These are phyloP conservation scores for Nothobranchius kuhntae DNA, from an alignment of 2,113 vertebrate genomes.

Conservation along the genomic window DNA sequence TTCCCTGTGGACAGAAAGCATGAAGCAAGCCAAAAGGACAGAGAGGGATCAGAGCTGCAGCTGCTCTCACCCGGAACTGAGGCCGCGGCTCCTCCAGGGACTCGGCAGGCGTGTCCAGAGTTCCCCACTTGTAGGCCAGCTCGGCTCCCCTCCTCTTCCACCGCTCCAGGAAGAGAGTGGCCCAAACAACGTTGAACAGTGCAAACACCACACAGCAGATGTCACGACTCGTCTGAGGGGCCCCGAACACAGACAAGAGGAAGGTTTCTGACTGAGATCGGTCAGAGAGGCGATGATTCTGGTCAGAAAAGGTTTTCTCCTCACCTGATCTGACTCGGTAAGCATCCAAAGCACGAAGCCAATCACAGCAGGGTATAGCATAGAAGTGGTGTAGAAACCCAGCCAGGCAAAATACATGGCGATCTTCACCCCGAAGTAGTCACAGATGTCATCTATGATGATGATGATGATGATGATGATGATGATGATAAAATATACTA, in stretches of 20 bases:
- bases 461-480: slow-evolving; percentile 20
- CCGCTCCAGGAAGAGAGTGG: slow-evolving; percentile 94
- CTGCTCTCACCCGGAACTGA: slow-evolving; percentile 88
- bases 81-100: slow-evolving; percentile 92
- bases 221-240: slow-evolving; percentile 90
- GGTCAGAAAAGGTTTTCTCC: neutral
- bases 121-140: slow-evolving; percentile 97
- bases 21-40: neutral
- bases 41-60: neutral
- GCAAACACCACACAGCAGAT: slow-evolving; percentile 96
- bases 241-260: slow-evolving; percentile 6
- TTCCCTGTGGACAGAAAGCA: slow-evolving; percentile 75
- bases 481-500: neutral
- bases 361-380: slow-evolving; percentile 94
- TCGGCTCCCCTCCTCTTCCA: slow-evolving; percentile 95
- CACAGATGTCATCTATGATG: slow-evolving; percentile 91
- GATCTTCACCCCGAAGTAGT: slow-evolving; percentile 97
- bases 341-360: slow-evolving; percentile 94
- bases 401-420: slow-evolving; percentile 99
- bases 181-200: slow-evolving; percentile 96
- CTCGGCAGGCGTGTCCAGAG: slow-evolving; percentile 87
- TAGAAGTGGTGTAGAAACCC: slow-evolving; percentile 96
- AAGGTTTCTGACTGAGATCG: neutral
- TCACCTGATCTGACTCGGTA: slow-evolving; percentile 93
- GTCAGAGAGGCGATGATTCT: neutral